Conservation (phyloP, 37 sponge, comb jelly and placozoan species). For the Chondrosia reniformis region DNA sequence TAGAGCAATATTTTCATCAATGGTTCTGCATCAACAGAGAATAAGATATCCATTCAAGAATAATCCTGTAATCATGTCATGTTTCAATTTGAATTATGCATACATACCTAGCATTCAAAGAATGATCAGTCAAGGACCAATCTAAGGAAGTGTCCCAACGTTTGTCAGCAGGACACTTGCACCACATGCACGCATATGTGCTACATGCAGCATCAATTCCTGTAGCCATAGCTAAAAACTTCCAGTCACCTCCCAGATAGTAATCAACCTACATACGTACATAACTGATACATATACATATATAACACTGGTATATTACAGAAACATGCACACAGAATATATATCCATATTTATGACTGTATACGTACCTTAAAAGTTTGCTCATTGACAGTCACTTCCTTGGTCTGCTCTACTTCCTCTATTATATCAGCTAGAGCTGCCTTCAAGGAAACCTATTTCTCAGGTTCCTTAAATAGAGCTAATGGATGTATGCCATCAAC, state of each 20-base stretch:
- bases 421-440: constrained; percentile 4
- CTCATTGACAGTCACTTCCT: background rate
- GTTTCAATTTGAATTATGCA: background rate
- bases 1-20: background rate
- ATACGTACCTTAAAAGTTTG: background rate
- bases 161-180: constrained; percentile 16
- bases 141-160: background rate
- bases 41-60: background rate
- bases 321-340: too few relatives aligned
- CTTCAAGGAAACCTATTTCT: constrained; percentile 13
- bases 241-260: constrained; percentile 34
- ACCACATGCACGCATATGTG: constrained; percentile 31
- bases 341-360: constrained; percentile 23
- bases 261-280: background rate
- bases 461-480: constrained; percentile 41
- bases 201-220: constrained; percentile 13
- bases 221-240: constrained; percentile 17
- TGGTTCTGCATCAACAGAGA: background rate
- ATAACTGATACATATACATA: background rate
- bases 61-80: background rate
- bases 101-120: background rate
- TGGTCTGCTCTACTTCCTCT: constrained; percentile 13
- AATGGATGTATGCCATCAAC: constrained; percentile 34
- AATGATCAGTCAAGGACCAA: constrained; percentile 8
- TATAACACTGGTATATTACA: too few relatives aligned